Percentiles rank a stretch among this genome's conserved stretches.
phyloP scores from a whole-genome alignment of 2,797 vertebrate genomes.

The Saxicola maurus region DNA sequence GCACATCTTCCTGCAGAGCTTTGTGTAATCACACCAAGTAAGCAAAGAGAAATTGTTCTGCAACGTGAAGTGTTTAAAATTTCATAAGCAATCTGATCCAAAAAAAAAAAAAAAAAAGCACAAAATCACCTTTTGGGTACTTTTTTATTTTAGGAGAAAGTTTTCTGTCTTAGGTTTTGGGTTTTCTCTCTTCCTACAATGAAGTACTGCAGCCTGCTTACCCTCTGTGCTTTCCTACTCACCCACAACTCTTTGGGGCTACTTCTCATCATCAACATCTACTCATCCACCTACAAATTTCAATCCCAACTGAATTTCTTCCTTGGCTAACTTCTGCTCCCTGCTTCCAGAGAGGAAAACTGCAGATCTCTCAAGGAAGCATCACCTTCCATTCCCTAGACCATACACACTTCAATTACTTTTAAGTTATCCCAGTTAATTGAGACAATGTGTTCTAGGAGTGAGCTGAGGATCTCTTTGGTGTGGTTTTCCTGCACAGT shows the following conservation, averaged over 20 bases:
- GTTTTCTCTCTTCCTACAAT: not conserved
- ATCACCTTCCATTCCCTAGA: not conserved
- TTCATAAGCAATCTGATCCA: not conserved
- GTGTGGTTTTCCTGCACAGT: not conserved
- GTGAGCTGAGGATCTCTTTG: not conserved
- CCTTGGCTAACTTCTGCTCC: not conserved
- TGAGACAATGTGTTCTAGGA: fast-evolving
- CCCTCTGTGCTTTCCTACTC: not conserved
- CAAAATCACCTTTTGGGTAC: not conserved
- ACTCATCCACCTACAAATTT: not conserved
- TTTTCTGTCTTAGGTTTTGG: not conserved
- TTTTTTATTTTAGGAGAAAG: not conserved
- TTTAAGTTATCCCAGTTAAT: not conserved
- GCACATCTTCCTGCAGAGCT: slow-evolving; percentile 26
- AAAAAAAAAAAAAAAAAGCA: not conserved
- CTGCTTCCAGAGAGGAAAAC: not conserved
- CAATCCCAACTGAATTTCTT: not conserved
- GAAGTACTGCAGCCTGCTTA: not conserved
- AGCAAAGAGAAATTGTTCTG: slow-evolving; percentile 27
- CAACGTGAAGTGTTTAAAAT: not conserved
- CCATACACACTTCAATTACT: not conserved
- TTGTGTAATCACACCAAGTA: slow-evolving; percentile 6
- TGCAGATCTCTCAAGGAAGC: not conserved
- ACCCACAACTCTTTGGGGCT: not conserved
- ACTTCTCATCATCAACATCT: not conserved